Percentiles rank a stretch among this genome's conserved stretches.
Conservation (phyloP, 2,888 invertebrate species). For the Bombylius major region DNA sequence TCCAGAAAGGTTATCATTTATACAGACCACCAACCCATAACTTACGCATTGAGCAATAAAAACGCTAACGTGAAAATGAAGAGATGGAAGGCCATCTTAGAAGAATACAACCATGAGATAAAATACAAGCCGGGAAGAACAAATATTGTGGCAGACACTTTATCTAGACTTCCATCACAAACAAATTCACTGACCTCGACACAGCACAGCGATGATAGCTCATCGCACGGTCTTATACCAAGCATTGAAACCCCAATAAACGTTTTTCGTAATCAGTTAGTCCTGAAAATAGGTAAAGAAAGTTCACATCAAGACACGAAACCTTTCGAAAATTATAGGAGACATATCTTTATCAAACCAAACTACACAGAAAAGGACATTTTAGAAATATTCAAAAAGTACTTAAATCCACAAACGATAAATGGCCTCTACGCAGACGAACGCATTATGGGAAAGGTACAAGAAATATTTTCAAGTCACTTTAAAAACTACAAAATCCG, state of each 20-base stretch:
- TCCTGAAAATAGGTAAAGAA: not conserved
- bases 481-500: not conserved
- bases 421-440: not conserved
- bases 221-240: constrained; percentile 6
- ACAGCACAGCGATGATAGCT: constrained; percentile 6
- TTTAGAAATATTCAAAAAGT: not conserved
- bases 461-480: not conserved
- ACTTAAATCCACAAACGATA: not conserved
- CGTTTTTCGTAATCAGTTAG: constrained; percentile 13
- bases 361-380: not conserved
- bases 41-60: constrained; percentile 9
- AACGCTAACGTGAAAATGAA: constrained; percentile 11
- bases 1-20: constrained; percentile 9
- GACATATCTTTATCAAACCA: not conserved
- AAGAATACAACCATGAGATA: no score
- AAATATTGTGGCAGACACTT: not conserved
- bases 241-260: constrained; percentile 10
- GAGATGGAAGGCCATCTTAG: constrained; percentile 5
- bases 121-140: no score
- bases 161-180: constrained; percentile 2
- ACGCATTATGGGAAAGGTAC: not conserved
- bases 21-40: constrained; percentile 13
- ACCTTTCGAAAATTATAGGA: not conserved
- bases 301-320: not conserved
- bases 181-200: constrained; percentile 5